Conservation (phyloP, 2,888 invertebrate species). For the Cinara cedri region DNA sequence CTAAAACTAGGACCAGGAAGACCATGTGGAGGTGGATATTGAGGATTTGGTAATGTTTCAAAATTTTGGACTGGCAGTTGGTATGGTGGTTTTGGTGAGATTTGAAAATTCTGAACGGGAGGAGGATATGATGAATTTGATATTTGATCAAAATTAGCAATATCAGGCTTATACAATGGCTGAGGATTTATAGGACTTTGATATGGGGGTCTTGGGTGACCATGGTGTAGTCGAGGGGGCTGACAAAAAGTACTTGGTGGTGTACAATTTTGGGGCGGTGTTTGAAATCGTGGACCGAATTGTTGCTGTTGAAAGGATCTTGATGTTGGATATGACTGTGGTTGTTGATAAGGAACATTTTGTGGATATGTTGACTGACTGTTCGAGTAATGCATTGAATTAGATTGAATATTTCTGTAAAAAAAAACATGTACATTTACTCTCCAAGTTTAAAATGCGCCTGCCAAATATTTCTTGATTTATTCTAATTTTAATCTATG, state of each 20-base stretch:
- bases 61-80: background rate
- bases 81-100: too few relatives aligned
- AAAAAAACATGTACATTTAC: too few relatives aligned
- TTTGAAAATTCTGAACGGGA: slow-evolving; percentile 8
- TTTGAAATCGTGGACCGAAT: slow-evolving; percentile 50
- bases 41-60: slow-evolving; percentile 21
- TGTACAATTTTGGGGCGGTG: slow-evolving; percentile 27
- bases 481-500: too few relatives aligned
- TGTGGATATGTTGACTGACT: background rate
- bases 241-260: slow-evolving; percentile 21
- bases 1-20: background rate
- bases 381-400: slow-evolving; percentile 34
- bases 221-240: slow-evolving; percentile 3
- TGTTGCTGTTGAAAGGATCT: slow-evolving; percentile 44
- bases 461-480: too few relatives aligned
- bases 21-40: slow-evolving; percentile 10
- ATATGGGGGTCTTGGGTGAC: background rate
- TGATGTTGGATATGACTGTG: slow-evolving; percentile 8
- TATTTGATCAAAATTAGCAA: background rate
- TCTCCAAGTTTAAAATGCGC: too few relatives aligned
- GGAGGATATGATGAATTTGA: slow-evolving; percentile 7
- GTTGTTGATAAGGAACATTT: slow-evolving; percentile 27
- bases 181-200: slow-evolving; percentile 3
- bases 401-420: slow-evolving; percentile 21
- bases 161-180: slow-evolving; percentile 12